Evolutionary conservation across 2,113 vertebrate species (phyloP), one percentile per base, ranked within the genome.

Genomic region (Grus americana): DNA sequence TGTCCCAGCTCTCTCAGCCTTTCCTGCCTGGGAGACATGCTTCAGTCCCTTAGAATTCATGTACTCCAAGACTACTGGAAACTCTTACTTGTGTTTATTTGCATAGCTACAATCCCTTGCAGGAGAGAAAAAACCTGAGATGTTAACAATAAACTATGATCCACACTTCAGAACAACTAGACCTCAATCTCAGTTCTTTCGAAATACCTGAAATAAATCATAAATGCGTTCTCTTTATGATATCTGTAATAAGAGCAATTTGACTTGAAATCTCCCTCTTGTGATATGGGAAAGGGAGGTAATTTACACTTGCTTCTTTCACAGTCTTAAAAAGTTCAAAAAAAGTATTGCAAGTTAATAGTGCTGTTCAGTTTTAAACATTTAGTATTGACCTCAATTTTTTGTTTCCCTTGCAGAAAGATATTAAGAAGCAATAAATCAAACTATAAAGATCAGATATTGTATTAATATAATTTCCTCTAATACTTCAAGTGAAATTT

Each of bases 401-500:
- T 57, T 38, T 3, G 18, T 95, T 88, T 95, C 71, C 32, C 30
- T 20, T 89, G 34, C 47, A 81, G 72, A 73, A 87, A 85, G 36
- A 61, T 11, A 78, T 2, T 5, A 15, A 18, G 23, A 54, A 74
- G 36, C 12, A 94, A 87, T 97, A 92, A 95, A 96, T 94, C 59
- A 88, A 95, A 88, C 75, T 90, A 86, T 19, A 73, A 61, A 82
- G 17, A 86, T 15, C 10, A 68, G 21, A 66, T 91, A 89, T 21
- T 34, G 2, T 90, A 5, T 47, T 93, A 15, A 79, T 82, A 59
- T 10, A 78, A 79, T 90, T 93, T 95, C 20, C n/a, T 92, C 44
- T 18, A 91, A 83, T 88, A 80, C 10, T 55, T 93, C 40, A 79
- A 96, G 79, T 87, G 65, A 92, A 98, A 95, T 93, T 92, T 92